phyloP scores from a whole-genome alignment of 2,888 invertebrate genomes.

The Lepidochrysops patricia region DNA sequence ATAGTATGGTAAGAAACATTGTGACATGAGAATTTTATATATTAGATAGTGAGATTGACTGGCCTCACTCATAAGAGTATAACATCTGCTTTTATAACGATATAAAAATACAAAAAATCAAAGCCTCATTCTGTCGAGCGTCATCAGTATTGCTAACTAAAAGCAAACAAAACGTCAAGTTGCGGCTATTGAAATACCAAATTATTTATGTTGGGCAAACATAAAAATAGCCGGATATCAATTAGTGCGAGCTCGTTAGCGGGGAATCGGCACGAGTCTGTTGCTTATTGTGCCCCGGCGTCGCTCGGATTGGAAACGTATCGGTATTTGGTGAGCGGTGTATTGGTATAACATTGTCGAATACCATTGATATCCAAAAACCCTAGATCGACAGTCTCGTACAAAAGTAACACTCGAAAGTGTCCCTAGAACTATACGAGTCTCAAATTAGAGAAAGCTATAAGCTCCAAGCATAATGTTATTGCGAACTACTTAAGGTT shows the following conservation, averaged over 20 bases:
- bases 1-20: too few species aligned
- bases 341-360: too few species aligned
- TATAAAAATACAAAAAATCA: not conserved
- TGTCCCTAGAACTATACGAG: too few species aligned
- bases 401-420: too few species aligned
- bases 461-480: too few species aligned
- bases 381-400: too few species aligned
- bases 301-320: not conserved
- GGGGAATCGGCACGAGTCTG: not conserved
- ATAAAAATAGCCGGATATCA: not conserved
- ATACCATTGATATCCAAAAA: too few species aligned
- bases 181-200: not conserved
- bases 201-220: conserved; percentile 1
- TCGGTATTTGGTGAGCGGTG: not conserved
- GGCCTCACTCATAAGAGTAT: not conserved
- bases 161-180: not conserved
- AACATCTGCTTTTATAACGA: not conserved
- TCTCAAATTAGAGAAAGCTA: too few species aligned
- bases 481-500: too few species aligned
- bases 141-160: not conserved
- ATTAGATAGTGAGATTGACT: too few species aligned
- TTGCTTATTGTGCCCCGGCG: not conserved
- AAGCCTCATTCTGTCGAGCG: not conserved
- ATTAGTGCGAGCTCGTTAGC: not conserved
- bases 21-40: too few species aligned